Evolutionary conservation across 1,140 invertebrate genomes (phyloP).

Genomic region (Drosophila ercepeae): DNA sequence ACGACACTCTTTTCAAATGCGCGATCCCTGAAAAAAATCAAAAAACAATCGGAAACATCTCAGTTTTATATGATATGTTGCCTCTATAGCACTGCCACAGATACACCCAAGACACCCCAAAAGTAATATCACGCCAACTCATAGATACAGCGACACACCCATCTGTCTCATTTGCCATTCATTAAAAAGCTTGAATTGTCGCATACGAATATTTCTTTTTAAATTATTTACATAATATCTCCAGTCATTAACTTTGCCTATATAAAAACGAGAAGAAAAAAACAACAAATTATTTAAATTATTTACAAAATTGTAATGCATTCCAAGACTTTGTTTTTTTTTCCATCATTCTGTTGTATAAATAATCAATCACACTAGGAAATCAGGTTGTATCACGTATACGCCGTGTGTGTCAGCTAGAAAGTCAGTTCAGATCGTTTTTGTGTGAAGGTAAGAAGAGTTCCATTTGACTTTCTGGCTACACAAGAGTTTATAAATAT

Average conservation of each 20-base stretch:
- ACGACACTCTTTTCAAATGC: constrained; percentile 78
- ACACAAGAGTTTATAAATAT: background rate
- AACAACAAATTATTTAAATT: constrained; percentile 52
- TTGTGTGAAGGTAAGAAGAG: constrained; percentile 39
- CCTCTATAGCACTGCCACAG: constrained; percentile 21
- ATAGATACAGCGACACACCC: constrained; percentile 36
- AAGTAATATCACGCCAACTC: constrained; percentile 13
- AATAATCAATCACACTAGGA: constrained; percentile 44
- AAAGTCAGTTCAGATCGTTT: constrained; percentile 40
- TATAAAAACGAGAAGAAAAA: constrained; percentile 35
- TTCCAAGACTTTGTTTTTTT: constrained; percentile 43
- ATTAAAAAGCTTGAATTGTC: constrained; percentile 62
- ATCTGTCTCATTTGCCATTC: constrained; percentile 55
- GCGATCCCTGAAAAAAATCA: constrained; percentile 25
- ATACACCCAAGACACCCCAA: constrained; percentile 12
- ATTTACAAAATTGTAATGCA: constrained; percentile 68
- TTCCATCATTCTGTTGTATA: constrained; percentile 48
- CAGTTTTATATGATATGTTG: constrained; percentile 30
- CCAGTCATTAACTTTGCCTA: constrained; percentile 83
- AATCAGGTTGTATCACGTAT: constrained; percentile 43
- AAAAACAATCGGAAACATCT: constrained; percentile 44
- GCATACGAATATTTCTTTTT: constrained; percentile 59
- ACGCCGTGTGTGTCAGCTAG: constrained; percentile 41
- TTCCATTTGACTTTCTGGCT: constrained; percentile 42
- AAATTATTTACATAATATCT: constrained; percentile 74